phyloP scores from a whole-genome alignment of 2,113 vertebrate genomes.

The Malurus cyaneus region DNA sequence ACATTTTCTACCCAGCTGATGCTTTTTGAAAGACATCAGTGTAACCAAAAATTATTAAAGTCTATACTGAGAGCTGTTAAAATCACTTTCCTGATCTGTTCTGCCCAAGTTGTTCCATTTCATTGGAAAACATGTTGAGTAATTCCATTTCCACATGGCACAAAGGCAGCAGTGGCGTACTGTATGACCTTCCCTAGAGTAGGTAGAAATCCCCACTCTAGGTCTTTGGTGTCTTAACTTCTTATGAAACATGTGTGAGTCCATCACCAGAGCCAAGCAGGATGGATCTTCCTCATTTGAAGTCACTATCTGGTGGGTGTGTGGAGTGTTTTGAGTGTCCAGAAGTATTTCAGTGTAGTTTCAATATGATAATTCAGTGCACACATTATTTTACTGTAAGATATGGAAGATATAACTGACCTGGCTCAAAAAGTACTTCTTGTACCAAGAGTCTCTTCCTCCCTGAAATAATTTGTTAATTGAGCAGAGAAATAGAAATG shows the following conservation, averaged over 20 bases:
- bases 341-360: neutral
- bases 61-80: neutral
- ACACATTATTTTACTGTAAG: neutral
- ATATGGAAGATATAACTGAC: neutral
- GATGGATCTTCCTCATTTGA: neutral
- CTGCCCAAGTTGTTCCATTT: neutral
- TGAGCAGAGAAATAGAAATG: neutral
- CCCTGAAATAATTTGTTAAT: neutral
- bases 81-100: neutral
- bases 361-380: neutral
- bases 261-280: neutral
- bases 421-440: neutral
- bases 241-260: rapidly evolving
- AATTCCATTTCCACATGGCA: neutral
- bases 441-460: neutral
- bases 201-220: neutral
- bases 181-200: neutral
- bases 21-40: neutral
- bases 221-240: neutral
- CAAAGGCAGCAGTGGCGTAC: neutral
- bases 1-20: neutral
- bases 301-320: neutral
- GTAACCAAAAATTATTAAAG: neutral
- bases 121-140: neutral
- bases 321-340: neutral